Evolutionary conservation across 2,888 invertebrate species (phyloP), one percentile per base, ranked within the genome.

Genomic region (Vannuccia rotundouncinata): DNA sequence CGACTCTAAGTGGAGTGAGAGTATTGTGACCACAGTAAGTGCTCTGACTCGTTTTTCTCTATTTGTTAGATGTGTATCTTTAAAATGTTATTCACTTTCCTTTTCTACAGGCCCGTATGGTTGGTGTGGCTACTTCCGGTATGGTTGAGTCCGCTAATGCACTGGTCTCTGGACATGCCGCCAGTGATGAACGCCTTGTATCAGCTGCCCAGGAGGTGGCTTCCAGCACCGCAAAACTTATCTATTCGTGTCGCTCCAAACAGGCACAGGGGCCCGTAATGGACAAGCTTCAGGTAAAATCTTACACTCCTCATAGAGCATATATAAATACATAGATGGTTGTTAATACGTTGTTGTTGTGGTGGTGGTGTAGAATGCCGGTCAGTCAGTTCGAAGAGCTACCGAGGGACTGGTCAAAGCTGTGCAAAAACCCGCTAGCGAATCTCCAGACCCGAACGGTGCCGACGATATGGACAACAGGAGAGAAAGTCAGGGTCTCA

Each of bases 221-320:
- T 1, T 93, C 94, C 77, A 95, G 95, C 0, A 99, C 99, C 0
- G 99, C 99, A 0, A 98, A 98, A 86, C 90, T 99, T 80, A 89
- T 99, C 79, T 96, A 99, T 74, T 98, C 99, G 0, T 99, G 99
- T 89, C 96, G 97, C 91, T 97, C 99, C 81, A 98, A 98, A 17
- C 45, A 45, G 17, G 17, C 17, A 10, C 45, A 45, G 17, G 45
- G 45, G 10, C 45, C 45, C 17, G 45, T 45, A 10, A 45, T 45
- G 45, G 45, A 45, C 45, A 5, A 17, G 17, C 17, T 45, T 10
- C 45, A 45, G 45, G 45, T 45, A 45, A 45, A 45, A 5, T 17
- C 17, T 45, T 45, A 45, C 45, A 45, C 45, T 5, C 5, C 5
- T 45, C 45, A 10, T 45, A 5, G 10, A 45, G 45, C 17, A 45